A percentile compares a stretch with the other conserved stretches of the same genome.
These are phyloP conservation scores for Coregonus sp. DNA, from an alignment of 2,797 vertebrate species.

Conservation along the genomic window DNA sequence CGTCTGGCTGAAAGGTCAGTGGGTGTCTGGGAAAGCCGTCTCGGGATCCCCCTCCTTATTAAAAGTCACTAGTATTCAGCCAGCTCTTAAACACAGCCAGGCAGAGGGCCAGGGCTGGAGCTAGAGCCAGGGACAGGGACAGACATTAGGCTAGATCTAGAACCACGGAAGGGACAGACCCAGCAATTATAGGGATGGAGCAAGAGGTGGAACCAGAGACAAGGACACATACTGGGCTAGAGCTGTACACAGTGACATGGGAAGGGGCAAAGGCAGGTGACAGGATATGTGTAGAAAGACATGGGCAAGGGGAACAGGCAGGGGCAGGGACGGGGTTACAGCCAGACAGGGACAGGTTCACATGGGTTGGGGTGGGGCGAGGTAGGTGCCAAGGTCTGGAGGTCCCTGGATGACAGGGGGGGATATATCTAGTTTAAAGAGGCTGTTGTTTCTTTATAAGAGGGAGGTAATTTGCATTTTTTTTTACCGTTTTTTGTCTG, in stretches of 20 bases:
- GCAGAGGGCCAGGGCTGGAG: slow-evolving; percentile 17
- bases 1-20: slow-evolving; percentile 96
- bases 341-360: neutral
- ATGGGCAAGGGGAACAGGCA: neutral
- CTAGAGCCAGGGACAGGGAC: neutral
- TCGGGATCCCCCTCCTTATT: slow-evolving; percentile 93
- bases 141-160: too few relatives aligned
- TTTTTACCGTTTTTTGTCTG: neutral
- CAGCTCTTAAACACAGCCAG: slow-evolving; percentile 76
- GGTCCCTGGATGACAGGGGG: neutral
- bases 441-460: slow-evolving; percentile 3
- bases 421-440: neutral
- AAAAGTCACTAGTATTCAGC: slow-evolving; percentile 95
- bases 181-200: neutral
- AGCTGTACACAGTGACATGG: neutral
- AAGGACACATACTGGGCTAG: neutral
- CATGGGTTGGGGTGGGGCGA: neutral
- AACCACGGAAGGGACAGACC: too few relatives aligned
- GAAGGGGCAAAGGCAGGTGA: neutral
- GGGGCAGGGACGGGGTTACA: neutral
- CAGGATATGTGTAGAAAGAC: too few relatives aligned
- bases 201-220: neutral
- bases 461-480: slow-evolving; percentile 3
- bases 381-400: neutral
- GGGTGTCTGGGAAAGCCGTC: slow-evolving; percentile 93